Base-by-base conservation (phyloP, 2,797 vertebrate genomes). In the Phoebastria nigripes region DNA sequence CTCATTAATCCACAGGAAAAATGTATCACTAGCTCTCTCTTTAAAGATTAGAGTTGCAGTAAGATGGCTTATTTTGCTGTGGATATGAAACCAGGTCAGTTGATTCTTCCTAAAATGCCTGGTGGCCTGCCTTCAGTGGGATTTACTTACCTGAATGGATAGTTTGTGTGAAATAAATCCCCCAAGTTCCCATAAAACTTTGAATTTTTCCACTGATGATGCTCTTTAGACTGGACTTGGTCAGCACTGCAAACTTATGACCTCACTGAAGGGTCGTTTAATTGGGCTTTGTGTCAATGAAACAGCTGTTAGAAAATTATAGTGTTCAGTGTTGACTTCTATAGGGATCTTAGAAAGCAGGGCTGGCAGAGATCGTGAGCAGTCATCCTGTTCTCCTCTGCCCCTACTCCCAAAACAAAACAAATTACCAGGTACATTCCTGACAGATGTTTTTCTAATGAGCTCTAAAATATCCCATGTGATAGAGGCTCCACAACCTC, bases 371-470 rank as follows among this genome's bases (percentile, higher is more conserved):
- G 37, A 47, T 77, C 37, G 61, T 56, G 31, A 92, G 41, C 15
- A 52, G 19, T 83, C 44, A 42, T 82, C 67, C 44, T 67, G 19
- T 89, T 95, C 78, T 94, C 24, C 29, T 86, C 74, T 93, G 52
- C 25, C 46, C 33, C 61, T 80, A 21, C 62, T 90, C 47, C 47
- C 39, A 47, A 91, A 79, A 7, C n/a, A 78, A 89, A 92, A 33
- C 33, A 78, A 92, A 96, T 83, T 94, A 51, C 39, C 28, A 66
- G 83, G 70, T 93, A 62, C 9, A 19, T 87, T 96, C 88, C 70
- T 92, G 70, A 87, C 47, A 76, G 62, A 70, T 65, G 35, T 92
- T 87, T 93, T 88, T 71, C 69, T 93, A 96, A 95, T 83, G 58
- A 91, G 35, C 52, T 92, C n/a, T 89, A 85, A 95, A 91, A 94